Percentiles rank a stretch among this genome's conserved stretches.
Conservation (phyloP, 2,113 vertebrate genomes). For the Microtus ochrogaster region DNA sequence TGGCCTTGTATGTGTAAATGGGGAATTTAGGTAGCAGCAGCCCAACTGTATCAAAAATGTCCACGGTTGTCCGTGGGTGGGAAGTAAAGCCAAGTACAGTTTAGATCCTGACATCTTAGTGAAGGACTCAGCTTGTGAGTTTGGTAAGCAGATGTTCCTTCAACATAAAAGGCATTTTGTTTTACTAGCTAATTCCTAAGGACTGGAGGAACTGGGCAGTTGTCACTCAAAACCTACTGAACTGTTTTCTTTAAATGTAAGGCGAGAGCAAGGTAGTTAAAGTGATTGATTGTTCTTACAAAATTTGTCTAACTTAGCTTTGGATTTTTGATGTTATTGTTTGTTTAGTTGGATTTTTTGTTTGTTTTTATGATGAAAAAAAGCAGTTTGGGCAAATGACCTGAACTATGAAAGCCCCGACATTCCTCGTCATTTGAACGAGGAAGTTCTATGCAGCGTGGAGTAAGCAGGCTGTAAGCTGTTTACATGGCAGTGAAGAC, state of each 20-base stretch:
- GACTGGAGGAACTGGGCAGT: not conserved
- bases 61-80: too few relatives aligned
- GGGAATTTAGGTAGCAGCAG: not conserved
- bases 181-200: not conserved
- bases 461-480: not conserved
- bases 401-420: not conserved
- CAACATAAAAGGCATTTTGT: conserved; percentile 14
- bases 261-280: not conserved
- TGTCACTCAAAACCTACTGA: conserved; percentile 8
- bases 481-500: not conserved
- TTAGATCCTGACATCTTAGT: not conserved
- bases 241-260: conserved; percentile 23
- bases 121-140: not conserved
- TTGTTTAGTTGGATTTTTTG: not conserved
- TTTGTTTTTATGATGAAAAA: not conserved
- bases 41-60: not conserved
- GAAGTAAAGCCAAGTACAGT: not conserved
- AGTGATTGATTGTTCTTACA: not conserved
- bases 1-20: not conserved
- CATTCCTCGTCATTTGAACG: not conserved
- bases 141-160: not conserved
- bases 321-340: not conserved
- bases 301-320: not conserved
- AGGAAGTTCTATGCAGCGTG: not conserved
- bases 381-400: not conserved